These are phyloP conservation scores for Listronotus oregonensis DNA, from an alignment of 1,140 invertebrate genomes.

Conservation along the genomic window DNA sequence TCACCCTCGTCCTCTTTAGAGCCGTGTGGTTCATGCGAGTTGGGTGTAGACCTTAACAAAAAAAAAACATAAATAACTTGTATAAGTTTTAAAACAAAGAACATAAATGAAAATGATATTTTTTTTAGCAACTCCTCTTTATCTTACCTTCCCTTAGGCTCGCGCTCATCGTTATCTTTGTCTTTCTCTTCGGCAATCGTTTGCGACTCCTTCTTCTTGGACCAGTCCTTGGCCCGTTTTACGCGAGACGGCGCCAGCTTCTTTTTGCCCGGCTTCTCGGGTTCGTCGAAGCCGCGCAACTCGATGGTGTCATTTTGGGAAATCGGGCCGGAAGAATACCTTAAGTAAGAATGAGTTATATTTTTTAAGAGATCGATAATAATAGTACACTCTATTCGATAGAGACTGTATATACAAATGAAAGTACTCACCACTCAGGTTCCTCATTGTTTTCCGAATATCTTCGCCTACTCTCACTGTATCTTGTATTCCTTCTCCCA, in stretches of 20 bases:
- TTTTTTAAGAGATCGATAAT: constrained; percentile 1
- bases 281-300: constrained; percentile 85
- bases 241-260: constrained; percentile 52
- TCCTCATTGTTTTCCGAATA: constrained; percentile 63
- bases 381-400: no score
- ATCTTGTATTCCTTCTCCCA: constrained; percentile 47
- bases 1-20: constrained; percentile 6
- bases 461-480: constrained; percentile 57
- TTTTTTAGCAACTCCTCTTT: not conserved
- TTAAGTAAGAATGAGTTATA: constrained; percentile 12
- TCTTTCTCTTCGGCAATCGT: constrained; percentile 43
- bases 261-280: constrained; percentile 54
- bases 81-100: no score
- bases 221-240: constrained; percentile 43
- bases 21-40: not conserved
- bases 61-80: not conserved
- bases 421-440: constrained; percentile 62
- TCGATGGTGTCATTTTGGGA: constrained; percentile 93
- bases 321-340: constrained; percentile 85
- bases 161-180: constrained; percentile 43
- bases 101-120: not conserved
- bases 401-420: no score
- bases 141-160: constrained; percentile 8
- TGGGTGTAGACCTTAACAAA: constrained; percentile 21
- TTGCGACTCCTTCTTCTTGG: constrained; percentile 41